phyloP scores from a whole-genome alignment of 1,140 invertebrate genomes.

The Anthonomus grandis region DNA sequence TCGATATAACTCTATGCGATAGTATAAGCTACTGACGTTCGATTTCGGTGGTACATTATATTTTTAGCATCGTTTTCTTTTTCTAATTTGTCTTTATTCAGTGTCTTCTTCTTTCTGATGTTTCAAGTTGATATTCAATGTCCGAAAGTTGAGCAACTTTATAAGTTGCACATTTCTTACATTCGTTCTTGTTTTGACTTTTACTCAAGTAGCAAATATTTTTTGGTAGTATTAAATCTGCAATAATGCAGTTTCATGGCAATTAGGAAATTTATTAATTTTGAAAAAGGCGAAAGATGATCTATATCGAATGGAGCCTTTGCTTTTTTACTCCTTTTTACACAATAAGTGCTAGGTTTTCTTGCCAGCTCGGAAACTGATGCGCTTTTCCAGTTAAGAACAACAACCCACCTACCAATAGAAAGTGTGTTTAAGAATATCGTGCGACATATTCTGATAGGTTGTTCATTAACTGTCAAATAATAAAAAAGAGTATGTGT shows the following conservation, averaged over 20 bases:
- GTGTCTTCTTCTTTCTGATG: neutral
- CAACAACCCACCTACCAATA: constrained; percentile 7
- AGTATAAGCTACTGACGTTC: neutral
- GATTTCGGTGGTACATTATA: neutral
- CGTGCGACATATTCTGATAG: constrained; percentile 4
- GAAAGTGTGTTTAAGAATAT: constrained; percentile 10
- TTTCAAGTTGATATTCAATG: neutral
- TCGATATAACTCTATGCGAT: neutral
- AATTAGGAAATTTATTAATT: too few relatives aligned
- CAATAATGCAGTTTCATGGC: constrained; percentile 4
- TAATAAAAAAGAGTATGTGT: constrained; percentile 6
- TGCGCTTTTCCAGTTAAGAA: constrained; percentile 5
- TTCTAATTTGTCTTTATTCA: neutral
- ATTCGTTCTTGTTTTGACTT: constrained; percentile 2
- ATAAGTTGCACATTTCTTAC: neutral
- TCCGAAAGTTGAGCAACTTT: neutral
- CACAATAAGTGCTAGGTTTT: constrained; percentile 2
- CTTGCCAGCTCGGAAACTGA: neutral
- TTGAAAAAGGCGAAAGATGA: too few relatives aligned
- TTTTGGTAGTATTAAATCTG: constrained; percentile 3
- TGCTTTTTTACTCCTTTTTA: too few relatives aligned
- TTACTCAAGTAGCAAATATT: constrained; percentile 1
- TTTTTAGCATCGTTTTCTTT: neutral
- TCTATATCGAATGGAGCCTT: too few relatives aligned
- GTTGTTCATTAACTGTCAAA: constrained; percentile 3